Conservation (phyloP, 2,113 vertebrate species). For the Anhinga anhinga region DNA sequence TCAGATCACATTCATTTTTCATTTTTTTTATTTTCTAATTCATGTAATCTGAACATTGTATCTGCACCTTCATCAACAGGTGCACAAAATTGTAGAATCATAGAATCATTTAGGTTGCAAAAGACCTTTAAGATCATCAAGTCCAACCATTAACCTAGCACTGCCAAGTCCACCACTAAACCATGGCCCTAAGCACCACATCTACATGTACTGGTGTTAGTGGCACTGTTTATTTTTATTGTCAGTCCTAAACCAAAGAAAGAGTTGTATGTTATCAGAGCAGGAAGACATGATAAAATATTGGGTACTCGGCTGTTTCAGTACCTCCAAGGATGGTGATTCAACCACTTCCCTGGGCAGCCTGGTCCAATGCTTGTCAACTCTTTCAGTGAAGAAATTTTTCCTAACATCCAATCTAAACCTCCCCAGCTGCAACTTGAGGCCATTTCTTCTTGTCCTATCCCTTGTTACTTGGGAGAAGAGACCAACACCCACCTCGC, state of each 20-base stretch:
- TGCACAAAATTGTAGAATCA: background rate
- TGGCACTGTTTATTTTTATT: background rate
- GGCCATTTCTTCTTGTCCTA: too few species aligned
- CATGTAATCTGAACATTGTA: background rate
- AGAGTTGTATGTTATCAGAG: background rate
- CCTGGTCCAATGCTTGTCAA: background rate
- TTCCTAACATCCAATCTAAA: background rate
- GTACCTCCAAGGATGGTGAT: background rate
- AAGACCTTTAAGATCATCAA: background rate
- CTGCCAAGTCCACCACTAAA: background rate
- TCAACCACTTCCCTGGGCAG: background rate
- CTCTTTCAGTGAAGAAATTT: background rate
- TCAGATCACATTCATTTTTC: background rate
- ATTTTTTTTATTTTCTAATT: background rate
- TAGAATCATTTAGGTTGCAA: background rate
- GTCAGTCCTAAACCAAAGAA: background rate
- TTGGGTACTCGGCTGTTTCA: background rate
- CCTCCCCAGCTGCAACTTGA: too few species aligned
- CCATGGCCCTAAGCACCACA: background rate
- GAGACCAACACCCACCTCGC: too few species aligned
- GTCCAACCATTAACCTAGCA: background rate
- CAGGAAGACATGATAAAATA: background rate
- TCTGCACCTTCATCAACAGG: background rate
- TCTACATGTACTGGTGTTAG: background rate
- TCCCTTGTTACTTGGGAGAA: too few species aligned